Conservation (phyloP, 1,140 invertebrate genomes). For the Rhagoletis pomonella region DNA sequence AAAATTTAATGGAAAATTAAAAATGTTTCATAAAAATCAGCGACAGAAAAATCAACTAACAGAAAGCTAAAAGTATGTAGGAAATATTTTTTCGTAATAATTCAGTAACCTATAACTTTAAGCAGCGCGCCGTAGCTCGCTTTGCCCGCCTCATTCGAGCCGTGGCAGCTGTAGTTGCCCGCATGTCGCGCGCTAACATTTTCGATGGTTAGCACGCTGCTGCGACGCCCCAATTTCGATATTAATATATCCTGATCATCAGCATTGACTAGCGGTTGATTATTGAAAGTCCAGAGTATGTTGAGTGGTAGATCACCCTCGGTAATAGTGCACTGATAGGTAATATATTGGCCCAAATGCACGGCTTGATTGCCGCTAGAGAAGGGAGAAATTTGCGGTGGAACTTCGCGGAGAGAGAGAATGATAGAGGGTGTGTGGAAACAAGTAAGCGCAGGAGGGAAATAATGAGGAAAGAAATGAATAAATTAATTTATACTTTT, state of each 20-base stretch:
- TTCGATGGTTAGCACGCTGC: constrained; percentile 83
- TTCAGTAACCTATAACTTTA: constrained; percentile 70
- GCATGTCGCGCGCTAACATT: constrained; percentile 79
- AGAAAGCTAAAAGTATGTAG: constrained; percentile 10
- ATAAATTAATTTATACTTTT: not conserved
- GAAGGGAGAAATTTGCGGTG: constrained; percentile 80
- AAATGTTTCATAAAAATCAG: constrained; percentile 50
- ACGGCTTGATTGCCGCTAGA: constrained; percentile 78
- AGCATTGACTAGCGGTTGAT: constrained; percentile 74
- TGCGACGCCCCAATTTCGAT: constrained; percentile 74
- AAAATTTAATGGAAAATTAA: constrained; percentile 57
- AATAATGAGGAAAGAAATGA: not conserved
- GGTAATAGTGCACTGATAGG: constrained; percentile 78
- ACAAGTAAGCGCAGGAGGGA: constrained; percentile 55
- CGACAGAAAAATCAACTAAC: constrained; percentile 19
- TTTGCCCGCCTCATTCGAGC: constrained; percentile 84
- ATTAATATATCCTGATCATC: constrained; percentile 74
- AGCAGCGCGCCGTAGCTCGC: constrained; percentile 76
- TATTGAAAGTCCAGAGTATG: constrained; percentile 86
- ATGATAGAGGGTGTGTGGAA: not conserved
- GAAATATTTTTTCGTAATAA: not conserved
- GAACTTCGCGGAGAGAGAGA: constrained; percentile 73
- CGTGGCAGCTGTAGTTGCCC: constrained; percentile 81
- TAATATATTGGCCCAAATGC: constrained; percentile 79
- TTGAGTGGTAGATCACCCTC: constrained; percentile 89